Evolutionary conservation across 2,888 invertebrate genomes (phyloP), one percentile per base, ranked within the genome.

Genomic region (Zootermopsis nevadensis): DNA sequence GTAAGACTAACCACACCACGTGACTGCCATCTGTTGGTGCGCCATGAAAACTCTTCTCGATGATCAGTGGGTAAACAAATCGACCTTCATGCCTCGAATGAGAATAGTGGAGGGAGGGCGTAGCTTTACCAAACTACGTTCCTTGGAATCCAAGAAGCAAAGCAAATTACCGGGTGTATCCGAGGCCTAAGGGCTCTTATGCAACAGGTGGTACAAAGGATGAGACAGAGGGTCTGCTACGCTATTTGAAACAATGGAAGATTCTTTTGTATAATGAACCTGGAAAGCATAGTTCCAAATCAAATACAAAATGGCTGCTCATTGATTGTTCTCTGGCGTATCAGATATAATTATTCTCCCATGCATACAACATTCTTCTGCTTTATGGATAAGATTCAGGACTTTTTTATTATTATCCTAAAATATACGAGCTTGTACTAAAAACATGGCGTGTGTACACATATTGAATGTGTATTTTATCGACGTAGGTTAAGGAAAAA

Each of bases 171-270:
- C 60, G 79, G 79, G 60, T 79, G 79, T 27, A 79, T 79, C 38
- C 66, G 79, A 60, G 24, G 35, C 79, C 66, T 35, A 79, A 22
- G 60, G 60, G 60, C 30, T 79, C 33, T 33, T 66, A 66, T 60
- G 79, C 79, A 79, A 79, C 79, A 79, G 79, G 79, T 79, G 66
- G 79, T 79, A n/a, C 22, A 66, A 48, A 33, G 30, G 31, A 31
- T 1, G 48, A 35, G 48, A 35, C 15, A 19, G 38, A 8, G 27
- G 4, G 12, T 35, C 35, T 66, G 27, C 79, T 60, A 66, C 79
- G 35, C 66, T 15, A 38, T 35, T 38, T 27, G 22, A 38, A 74
- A 74, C 42, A 74, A 74, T 74, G 27, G 35, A 38, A 27, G 74
- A 74, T 15, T n/a, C 38, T 69, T 60, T 60, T 60, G 8, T 60